Evolutionary conservation across 2,113 vertebrate species (phyloP).

Genomic region (Muscicapa adusta): DNA sequence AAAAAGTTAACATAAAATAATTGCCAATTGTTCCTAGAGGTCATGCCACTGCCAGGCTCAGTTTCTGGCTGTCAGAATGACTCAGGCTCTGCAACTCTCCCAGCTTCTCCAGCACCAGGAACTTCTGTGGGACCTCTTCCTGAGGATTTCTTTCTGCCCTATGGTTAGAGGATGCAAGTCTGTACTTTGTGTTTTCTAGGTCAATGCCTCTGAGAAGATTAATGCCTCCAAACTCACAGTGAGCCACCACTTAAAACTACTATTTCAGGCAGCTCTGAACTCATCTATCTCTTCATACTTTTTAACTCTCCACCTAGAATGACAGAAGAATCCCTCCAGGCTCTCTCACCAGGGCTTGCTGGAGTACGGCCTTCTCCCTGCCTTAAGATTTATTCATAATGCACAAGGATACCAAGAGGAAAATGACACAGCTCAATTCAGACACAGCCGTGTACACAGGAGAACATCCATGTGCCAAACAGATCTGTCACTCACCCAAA

Average conservation of each 20-base stretch:
- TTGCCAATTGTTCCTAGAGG: neutral
- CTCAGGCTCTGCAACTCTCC: neutral
- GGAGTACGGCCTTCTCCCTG: neutral
- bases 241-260: neutral
- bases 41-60: neutral
- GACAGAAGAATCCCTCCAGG: accelerated
- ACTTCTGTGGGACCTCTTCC: neutral
- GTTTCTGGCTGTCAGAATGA: neutral
- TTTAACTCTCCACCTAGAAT: neutral
- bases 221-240: neutral
- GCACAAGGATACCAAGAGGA: neutral
- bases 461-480: neutral
- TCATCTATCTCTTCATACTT: neutral
- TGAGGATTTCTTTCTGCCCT: neutral
- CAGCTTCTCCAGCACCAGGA: neutral
- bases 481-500: neutral
- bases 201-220: neutral
- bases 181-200: neutral
- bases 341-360: neutral
- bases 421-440: neutral
- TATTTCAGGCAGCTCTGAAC: neutral
- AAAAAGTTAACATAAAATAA: neutral
- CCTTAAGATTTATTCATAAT: neutral
- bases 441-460: neutral
- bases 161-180: neutral